Conservation (phyloP, 1,140 invertebrate species). For the Cotesia typhae region DNA sequence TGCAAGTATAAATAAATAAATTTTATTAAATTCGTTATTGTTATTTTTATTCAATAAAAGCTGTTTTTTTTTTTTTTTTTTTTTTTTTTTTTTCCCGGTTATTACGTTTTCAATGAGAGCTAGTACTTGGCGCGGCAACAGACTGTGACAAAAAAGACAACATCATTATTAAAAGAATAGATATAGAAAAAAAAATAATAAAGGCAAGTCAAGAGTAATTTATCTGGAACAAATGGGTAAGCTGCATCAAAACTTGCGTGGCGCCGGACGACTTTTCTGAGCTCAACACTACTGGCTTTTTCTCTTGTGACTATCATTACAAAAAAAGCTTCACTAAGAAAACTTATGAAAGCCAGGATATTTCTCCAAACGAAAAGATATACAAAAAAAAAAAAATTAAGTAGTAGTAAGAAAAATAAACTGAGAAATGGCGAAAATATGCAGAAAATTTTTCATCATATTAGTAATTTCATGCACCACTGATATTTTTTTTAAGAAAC, state of each 20-base stretch:
- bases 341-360: constrained; percentile 5
- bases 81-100: neutral
- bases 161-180: constrained; percentile 2
- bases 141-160: neutral
- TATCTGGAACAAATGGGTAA: constrained; percentile 33
- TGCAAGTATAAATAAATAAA: too few relatives aligned
- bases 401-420: neutral
- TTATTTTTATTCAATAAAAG: too few relatives aligned
- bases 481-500: too few relatives aligned
- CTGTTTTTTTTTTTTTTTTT: neutral
- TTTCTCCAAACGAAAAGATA: constrained; percentile 10
- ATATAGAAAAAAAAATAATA: neutral
- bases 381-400: neutral
- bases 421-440: neutral
- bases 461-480: too few relatives aligned
- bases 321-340: neutral
- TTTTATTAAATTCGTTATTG: too few relatives aligned
- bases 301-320: constrained; percentile 5
- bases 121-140: too few relatives aligned
- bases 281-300: constrained; percentile 20
- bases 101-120: neutral
- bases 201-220: constrained; percentile 14
- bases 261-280: constrained; percentile 31
- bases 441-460: too few relatives aligned
- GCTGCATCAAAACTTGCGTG: constrained; percentile 35